A percentile compares a stretch with the other conserved stretches of the same genome.
Conservation (phyloP, 2,797 vertebrate species). For the Lepidocolaptes lacrymiger region DNA sequence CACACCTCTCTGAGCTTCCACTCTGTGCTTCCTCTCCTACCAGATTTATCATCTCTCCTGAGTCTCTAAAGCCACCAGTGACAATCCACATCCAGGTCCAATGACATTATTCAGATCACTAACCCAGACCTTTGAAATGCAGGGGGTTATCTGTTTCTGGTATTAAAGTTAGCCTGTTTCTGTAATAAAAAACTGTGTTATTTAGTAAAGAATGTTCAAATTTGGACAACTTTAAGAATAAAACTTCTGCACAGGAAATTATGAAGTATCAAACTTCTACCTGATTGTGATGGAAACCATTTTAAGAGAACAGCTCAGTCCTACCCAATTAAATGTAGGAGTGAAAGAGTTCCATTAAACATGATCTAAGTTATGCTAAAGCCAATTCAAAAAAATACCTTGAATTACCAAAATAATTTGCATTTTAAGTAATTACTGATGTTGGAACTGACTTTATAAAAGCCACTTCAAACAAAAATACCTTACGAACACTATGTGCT, state of each 20-base stretch:
- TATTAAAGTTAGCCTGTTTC: neutral
- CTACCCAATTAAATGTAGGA: neutral
- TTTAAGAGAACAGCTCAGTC: neutral
- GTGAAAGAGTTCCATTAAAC: neutral
- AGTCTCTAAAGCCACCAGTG: neutral
- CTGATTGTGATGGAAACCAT: neutral
- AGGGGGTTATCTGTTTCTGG: neutral
- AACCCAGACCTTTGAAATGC: neutral
- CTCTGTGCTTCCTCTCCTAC: neutral
- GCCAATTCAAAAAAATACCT: neutral
- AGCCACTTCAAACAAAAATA: conserved; percentile 62
- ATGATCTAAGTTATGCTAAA: neutral
- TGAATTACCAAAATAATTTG: conserved; percentile 3
- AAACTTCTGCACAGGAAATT: neutral
- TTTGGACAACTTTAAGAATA: neutral
- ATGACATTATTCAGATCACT: neutral
- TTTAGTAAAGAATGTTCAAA: neutral
- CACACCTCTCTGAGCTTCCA: neutral
- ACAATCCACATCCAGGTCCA: neutral
- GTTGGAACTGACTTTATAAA: conserved; percentile 38
- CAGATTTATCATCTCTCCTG: neutral
- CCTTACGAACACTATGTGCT: conserved; percentile 2
- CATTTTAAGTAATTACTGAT: conserved; percentile 37
- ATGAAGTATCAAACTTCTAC: neutral
- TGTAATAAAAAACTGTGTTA: neutral